Conservation (phyloP, 1,140 invertebrate genomes). For the Cyclargus thomasi region DNA sequence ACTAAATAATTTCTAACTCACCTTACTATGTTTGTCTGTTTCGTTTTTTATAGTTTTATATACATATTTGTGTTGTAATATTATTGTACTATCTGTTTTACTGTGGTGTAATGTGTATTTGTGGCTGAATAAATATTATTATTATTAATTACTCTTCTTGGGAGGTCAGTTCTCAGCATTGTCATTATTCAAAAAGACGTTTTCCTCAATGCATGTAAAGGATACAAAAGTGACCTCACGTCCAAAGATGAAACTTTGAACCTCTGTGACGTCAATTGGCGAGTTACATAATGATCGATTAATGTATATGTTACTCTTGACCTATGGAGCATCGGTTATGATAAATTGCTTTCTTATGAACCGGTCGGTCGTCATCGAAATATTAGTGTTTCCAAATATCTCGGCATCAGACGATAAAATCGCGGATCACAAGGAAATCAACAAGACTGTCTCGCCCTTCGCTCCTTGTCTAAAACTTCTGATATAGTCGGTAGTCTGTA, state of each 20-base stretch:
- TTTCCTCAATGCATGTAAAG: background rate
- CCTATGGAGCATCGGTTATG: background rate
- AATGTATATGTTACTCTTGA: background rate
- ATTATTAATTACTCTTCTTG: background rate
- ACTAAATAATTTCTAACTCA: no score
- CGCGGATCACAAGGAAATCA: background rate
- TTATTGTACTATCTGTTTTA: no score
- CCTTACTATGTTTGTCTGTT: no score
- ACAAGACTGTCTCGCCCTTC: background rate
- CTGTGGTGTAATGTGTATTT: no score
- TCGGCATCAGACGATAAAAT: background rate
- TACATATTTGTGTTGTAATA: no score
- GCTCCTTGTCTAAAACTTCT: no score
- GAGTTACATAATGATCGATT: constrained; percentile 4
- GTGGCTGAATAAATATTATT: no score
- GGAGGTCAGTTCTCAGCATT: background rate
- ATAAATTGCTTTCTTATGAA: background rate
- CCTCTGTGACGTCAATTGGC: background rate
- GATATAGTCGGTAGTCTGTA: background rate
- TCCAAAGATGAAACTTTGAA: constrained; percentile 9
- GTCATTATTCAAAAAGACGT: background rate
- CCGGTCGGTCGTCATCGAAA: background rate
- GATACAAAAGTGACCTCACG: background rate
- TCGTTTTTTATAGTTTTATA: no score
- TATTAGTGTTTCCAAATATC: background rate